Base-by-base conservation (phyloP, 2,797 vertebrate species). In the Coendou prehensilis region DNA sequence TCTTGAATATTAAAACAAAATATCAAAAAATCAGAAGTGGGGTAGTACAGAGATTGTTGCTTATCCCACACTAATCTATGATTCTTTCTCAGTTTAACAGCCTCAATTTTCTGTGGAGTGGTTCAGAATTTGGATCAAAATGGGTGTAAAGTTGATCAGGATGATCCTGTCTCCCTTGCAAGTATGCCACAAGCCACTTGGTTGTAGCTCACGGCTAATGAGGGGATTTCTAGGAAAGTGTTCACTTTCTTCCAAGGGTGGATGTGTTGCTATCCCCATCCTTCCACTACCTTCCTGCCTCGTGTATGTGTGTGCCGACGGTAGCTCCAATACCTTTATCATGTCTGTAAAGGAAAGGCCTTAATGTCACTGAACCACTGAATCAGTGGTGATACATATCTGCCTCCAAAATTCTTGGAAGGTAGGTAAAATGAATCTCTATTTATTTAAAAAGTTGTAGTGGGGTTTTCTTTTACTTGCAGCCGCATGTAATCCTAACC, bases 1-100 rank as follows among this genome's bases (percentile, higher is more conserved):
- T 69, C 83, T 61, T 89, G 28, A 64, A 41, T 81, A 89, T 82
- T 52, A 84, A 83, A 83, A 37, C 78, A 67, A 41, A 83, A 15
- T 59, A 54, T 64, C 45, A 64, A 83, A 63, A 63, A 59, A 63
- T 45, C 4, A 50, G 47, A 61, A 73, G 52, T 73, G 56, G 85
- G 4, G 2, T 52, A 52, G 5, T 26, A 56, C 1, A 23, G n/a
- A 41, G 88, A 79, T 9, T 75, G 45, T 1, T 84, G 64, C 18
- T 52, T 54, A 50, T 2, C 26, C 41, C 11, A 28, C 71, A 41
- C 59, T 10, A 13, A 37, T 47, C 88, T 41, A 8, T 18, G 47
- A 28, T 57, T 81, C 63, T 37, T 56, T 57, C 11, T 61, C 37
- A 80, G 67, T 59, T 54, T 69, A 22, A 45, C 9, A 59, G 52